Base-by-base conservation (phyloP, 2,113 vertebrate genomes). In the Ellobius talpinus region DNA sequence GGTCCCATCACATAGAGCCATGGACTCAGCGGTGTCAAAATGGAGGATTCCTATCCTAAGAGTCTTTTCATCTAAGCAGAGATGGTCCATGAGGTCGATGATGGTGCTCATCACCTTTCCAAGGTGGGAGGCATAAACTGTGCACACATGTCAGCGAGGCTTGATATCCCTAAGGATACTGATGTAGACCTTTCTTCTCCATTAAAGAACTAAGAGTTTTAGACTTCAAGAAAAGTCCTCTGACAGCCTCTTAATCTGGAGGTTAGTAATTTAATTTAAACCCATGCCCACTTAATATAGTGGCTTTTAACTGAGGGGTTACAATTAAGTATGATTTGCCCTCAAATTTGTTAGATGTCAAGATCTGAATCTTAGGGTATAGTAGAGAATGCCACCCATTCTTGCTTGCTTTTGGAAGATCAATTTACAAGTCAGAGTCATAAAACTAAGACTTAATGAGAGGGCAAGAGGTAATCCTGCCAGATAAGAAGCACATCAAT, bases 271-370 rank as follows among this genome's bases (percentile, higher is more conserved):
- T 58, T 47, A 87, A 68, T 17, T 73, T 78, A 85, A 63, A 84
- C 0, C 11, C 31, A 31, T 70, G 52, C 2, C 73, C 82, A 96
- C 31, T 87, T 84, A 63, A 85, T n/a, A 39, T 14, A 65, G 24
- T 42, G 5, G 8, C 66, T 65, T 93, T 45, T 63, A 88, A 13
- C 39, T 16, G 17, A 63, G 87, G 81, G 61, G 2, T 42, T 87
- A 93, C 90, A 93, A 66, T 66, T 66, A 85, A 91, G 93, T 47
- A 13, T 8, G 47, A 84, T 70, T 82, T 95, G 42, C 77, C 42
- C 92, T 95, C n/a, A n/a, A 10, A 13, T 47, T 94, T 89, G 26
- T 85, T 68, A 81, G 47, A 50, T 5, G 39, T 39, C 29, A 66
- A 94, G 36, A 81, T n/a, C 17, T 82, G n/a, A 39, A 68, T 82